Evolutionary conservation across 2,113 vertebrate species (phyloP), one percentile per base, ranked within the genome.

Genomic region (Pionites leucogaster): DNA sequence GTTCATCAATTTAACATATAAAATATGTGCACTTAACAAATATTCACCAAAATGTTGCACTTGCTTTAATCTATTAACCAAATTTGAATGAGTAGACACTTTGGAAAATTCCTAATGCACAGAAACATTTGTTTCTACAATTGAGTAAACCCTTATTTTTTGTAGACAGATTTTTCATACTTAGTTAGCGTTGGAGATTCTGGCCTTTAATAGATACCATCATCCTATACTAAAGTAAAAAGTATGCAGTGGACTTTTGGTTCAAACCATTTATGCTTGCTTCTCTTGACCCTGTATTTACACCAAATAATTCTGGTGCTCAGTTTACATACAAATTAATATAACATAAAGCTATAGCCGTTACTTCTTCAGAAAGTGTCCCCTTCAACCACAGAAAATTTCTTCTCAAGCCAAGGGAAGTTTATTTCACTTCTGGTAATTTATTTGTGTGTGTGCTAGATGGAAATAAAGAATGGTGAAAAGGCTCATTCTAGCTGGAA

Each of bases 401-500:
- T 55, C 39, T 74, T 67, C 68, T 60, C 55, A 90, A 44, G 53
- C 57, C 72, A 41, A 55, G 15, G 63, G 17, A 68, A 94, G 82
- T 84, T 90, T 80, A 87, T 90, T 82, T 77, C 53, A 62, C 82
- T 88, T 82, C 72, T 82, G 63, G 28, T 63, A 82, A 87, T 92
- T 87, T 85, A 62, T 52, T 11, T 71, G 35, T 69, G 39, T n/a
- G 59, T 59, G 37, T 83, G 69, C 76, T 67, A 24, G 85, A 53
- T 55, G n/a, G 50, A 92, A 96, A 72, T 19, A 18, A 10, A 37
- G 65, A 94, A 17, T 55, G 68, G 91, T 81, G 86, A 92, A 95
- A 94, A 90, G 92, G 77, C 72, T 92, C 69, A 29, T 90, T 94
- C 93, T 82, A 87, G 88, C 91, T 74, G 78, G 83, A 39, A 46